These are phyloP conservation scores for Campylomormyrus tamandua DNA, from an alignment of 2,113 vertebrate species.

Conservation along the genomic window DNA sequence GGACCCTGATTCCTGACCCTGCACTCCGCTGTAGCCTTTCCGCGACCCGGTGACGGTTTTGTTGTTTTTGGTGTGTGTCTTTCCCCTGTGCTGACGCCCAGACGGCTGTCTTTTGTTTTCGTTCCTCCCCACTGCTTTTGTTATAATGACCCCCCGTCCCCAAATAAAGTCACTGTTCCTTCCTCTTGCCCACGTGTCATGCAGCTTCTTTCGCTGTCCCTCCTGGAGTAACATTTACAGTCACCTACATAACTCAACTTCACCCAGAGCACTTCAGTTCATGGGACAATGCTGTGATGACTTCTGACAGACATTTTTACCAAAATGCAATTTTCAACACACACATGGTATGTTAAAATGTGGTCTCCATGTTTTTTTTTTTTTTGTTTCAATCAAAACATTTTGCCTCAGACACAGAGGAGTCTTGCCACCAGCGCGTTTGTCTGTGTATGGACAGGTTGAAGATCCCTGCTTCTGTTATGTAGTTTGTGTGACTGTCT, in stretches of 20 bases:
- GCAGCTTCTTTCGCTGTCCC: neutral
- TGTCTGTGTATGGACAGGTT: neutral
- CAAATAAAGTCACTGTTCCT: neutral
- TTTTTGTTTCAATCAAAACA: neutral
- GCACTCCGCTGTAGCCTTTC: neutral
- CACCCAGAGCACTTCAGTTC: neutral
- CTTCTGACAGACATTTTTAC: neutral
- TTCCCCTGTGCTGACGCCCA: neutral
- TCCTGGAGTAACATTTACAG: neutral
- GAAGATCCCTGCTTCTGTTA: neutral
- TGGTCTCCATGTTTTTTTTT: neutral
- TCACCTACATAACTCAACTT: neutral
- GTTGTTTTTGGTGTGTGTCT: slow-evolving; percentile 1
- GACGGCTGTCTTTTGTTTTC: neutral
- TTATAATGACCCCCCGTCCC: neutral
- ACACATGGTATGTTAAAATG: neutral
- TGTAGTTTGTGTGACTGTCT: neutral
- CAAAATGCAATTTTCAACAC: neutral
- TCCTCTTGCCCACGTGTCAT: neutral
- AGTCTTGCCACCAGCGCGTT: neutral
- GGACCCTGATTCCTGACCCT: neutral
- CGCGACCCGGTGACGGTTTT: neutral
- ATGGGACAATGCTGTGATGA: neutral
- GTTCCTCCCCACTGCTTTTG: slow-evolving; percentile 3
- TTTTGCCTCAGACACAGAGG: neutral